phyloP scores from a whole-genome alignment of 2,888 invertebrate species.

The Drosophila nr. medialis region DNA sequence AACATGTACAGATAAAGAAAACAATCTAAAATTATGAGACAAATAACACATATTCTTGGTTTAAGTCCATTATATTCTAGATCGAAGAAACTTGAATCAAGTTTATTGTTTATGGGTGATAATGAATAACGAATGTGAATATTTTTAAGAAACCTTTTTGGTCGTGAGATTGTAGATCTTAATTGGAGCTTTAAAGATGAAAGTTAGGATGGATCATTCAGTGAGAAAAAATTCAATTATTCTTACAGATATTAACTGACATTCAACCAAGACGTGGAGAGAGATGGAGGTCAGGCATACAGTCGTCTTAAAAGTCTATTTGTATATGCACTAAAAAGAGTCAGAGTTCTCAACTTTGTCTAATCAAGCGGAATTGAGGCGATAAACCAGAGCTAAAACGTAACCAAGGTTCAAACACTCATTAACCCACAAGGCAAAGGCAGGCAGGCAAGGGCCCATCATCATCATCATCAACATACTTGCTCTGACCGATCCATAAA shows the following conservation, averaged over 20 bases:
- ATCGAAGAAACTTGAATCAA: background rate
- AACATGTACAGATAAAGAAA: background rate
- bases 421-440: slow-evolving; percentile 48
- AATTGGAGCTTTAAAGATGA: too few relatives aligned
- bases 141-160: background rate
- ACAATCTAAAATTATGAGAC: background rate
- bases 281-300: too few relatives aligned
- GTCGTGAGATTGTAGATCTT: too few relatives aligned
- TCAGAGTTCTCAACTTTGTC: slow-evolving; percentile 9
- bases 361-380: slow-evolving; percentile 56
- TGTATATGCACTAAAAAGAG: background rate
- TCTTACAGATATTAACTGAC: background rate
- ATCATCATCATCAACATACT: slow-evolving; percentile 7
- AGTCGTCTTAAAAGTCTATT: background rate
- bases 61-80: too few relatives aligned
- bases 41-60: too few relatives aligned
- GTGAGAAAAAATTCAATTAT: background rate
- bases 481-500: slow-evolving; percentile 49
- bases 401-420: slow-evolving; percentile 57
- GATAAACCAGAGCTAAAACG: slow-evolving; percentile 61
- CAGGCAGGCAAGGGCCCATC: background rate
- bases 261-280: background rate
- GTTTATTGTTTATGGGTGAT: background rate
- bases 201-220: background rate
- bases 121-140: background rate